Base-by-base conservation (phyloP, 1,140 invertebrate species). In the Spodoptera frugiperda region DNA sequence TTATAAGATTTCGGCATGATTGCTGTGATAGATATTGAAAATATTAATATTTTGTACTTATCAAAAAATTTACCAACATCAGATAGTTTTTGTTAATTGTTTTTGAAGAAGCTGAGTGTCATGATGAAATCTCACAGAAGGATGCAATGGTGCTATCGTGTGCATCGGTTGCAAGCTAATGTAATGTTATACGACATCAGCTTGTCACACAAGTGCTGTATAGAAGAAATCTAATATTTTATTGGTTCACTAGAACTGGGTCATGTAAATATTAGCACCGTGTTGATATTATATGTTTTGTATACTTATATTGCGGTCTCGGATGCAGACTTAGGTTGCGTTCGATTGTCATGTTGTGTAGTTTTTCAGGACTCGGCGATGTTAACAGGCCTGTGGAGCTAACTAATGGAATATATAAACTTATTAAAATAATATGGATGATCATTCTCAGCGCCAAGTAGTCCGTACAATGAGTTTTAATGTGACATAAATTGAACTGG, bases 271-370 rank as follows among this genome's bases (percentile, higher is more conserved):
- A 76, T 68, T 54, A 76, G 61, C 53, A 55, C 39, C 48, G 81
- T 87, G 87, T 89, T 89, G 84, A 90, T 89, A 89, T 89, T 85
- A 86, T 80, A 81, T 87, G 79, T 39, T 76, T 76, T 55, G 15
- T 57, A 68, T 55, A 57, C n/a, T 76, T 48, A 21, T 49, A 61
- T 70, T 33, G 49, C 49, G 49, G 15, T 14, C 53, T 53, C 49
- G 67, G 49, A 54, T 17, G 44, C 44, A 19, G 55, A 9, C 17
- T 48, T 59, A 57, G 21, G 55, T 49, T 61, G 44, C 19, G 17
- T 44, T 48, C 14, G 55, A 39, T 15, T 19, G 49, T 15, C 51
- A 14, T 46, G 48, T 67, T 51, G 48, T 51, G 30, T 59, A 19
- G 44, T 55, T 6, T 25, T 59, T 44, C 14, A 53, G 14, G 21